phyloP scores from a whole-genome alignment of 92 coral and sea anemone species.

The Phenganax stokvisi region DNA sequence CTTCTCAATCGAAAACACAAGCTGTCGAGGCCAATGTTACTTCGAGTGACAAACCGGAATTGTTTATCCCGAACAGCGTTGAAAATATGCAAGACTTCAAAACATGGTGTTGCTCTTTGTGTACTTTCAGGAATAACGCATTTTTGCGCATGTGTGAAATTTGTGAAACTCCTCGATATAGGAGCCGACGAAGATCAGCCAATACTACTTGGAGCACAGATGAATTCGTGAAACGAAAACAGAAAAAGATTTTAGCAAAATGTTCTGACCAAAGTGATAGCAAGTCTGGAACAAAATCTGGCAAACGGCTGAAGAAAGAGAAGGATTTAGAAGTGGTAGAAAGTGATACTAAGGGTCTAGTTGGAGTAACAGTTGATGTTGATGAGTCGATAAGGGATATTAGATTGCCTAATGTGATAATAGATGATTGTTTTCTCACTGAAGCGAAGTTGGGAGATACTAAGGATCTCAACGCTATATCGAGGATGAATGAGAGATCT shows the following conservation, averaged over 20 bases:
- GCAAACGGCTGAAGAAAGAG: not conserved
- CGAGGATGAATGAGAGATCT: not conserved
- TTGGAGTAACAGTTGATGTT: too few species aligned
- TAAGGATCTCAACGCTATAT: not conserved
- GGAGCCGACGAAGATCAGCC: slow-evolving; percentile 16
- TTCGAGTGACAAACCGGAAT: not conserved
- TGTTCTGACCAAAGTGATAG: not conserved
- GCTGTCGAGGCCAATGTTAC: too few species aligned
- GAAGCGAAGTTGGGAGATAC: not conserved
- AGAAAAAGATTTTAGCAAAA: slow-evolving; percentile 3
- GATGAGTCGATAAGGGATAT: too few species aligned
- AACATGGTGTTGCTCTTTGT: slow-evolving; percentile 59
- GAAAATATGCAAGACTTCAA: slow-evolving; percentile 25
- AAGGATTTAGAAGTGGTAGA: not conserved
- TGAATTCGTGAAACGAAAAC: slow-evolving; percentile 29
- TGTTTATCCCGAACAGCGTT: not conserved
- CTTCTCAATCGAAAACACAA: too few species aligned
- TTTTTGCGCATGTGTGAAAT: slow-evolving; percentile 66
- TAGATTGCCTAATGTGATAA: too few species aligned
- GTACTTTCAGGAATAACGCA: slow-evolving; percentile 69
- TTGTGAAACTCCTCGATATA: slow-evolving; percentile 58
- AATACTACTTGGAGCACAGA: slow-evolving; percentile 11
- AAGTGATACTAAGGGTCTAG: not conserved
- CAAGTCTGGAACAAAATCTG: not conserved
- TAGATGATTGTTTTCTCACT: too few species aligned